Base-by-base conservation (phyloP, 2,113 vertebrate genomes). In the Cottus gobio region DNA sequence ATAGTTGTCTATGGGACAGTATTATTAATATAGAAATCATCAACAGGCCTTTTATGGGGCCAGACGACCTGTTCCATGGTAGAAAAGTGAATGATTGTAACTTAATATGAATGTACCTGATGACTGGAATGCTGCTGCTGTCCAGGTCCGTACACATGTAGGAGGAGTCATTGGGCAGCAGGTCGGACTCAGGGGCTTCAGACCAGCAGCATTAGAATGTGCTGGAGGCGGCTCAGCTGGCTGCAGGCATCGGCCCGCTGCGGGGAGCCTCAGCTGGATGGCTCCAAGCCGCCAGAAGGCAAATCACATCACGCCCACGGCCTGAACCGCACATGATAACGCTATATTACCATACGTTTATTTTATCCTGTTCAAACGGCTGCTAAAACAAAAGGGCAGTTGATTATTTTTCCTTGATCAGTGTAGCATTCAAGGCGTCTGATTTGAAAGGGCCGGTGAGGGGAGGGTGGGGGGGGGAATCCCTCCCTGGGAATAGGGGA, bases 341-440 rank as follows among this genome's bases (percentile, higher is more conserved):
- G 88, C 93, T 91, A 94, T 91, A 95, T 95, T 95, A 93, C 80
- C 95, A 95, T 95, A 94, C 65, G 88, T 90, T 93, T 90, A 90
- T 94, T 94, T 92, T 87, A 84, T 92, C 78, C 83, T 77, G 69
- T 90, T 91, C 72, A 92, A 89, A 64, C 15, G 75, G 80, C 89
- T 71, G 90, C 86, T 88, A 57, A 94, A 92, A 94, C 92, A 95
- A 95, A 93, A 93, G 94, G 88, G 79, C 88, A 88, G 87, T 91
- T 93, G 93, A 95, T 95, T 93, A 93, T 93, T 91, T 90, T 89
- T 87, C 85, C 91, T 90, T 91, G 91, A 93, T 94, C 91, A 90
- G 88, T 93, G 90, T 90, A 88, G 90, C 91, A 92, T 93, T 94
- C 84, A 86, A 86, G 83, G 79, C 65, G 66, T 79, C 75, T 62